Evolutionary conservation across 2,113 vertebrate species (phyloP).

Genomic region (Diglossa brunneiventris): DNA sequence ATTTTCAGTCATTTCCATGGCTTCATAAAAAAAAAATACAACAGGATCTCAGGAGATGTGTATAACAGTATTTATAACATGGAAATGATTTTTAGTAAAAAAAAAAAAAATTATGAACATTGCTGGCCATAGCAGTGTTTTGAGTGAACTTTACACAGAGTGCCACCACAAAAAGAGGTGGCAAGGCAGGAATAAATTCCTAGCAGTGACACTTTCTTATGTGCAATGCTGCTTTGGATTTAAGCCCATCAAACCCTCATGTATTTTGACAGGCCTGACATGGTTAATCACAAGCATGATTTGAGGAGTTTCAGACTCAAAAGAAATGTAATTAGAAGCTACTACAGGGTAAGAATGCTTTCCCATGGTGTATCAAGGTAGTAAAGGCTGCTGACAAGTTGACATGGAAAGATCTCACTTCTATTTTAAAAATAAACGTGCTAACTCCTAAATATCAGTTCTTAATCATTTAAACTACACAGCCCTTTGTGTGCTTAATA

Average conservation of each 20-base stretch:
- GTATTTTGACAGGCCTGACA: slow-evolving; percentile 48
- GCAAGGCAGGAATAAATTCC: neutral
- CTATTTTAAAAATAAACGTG: slow-evolving; percentile 5
- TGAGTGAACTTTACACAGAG: neutral
- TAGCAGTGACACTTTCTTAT: slow-evolving; percentile 4
- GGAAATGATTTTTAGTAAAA: neutral
- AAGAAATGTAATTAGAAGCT: slow-evolving; percentile 18
- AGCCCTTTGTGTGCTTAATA: neutral
- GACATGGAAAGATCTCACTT: neutral
- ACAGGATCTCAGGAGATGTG: neutral
- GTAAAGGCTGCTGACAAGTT: neutral
- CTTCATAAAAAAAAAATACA: neutral
- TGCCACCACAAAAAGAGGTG: neutral
- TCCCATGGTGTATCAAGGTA: neutral
- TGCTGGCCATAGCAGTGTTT: neutral
- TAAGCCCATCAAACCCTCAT: neutral
- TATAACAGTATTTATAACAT: neutral
- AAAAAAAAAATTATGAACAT: rapidly evolving
- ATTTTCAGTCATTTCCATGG: neutral
- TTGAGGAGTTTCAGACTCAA: neutral
- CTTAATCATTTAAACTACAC: neutral
- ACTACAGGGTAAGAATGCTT: neutral
- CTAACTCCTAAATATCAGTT: neutral
- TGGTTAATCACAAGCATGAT: neutral
- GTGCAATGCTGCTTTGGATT: neutral